Evolutionary conservation across 2,113 vertebrate species (phyloP).

Genomic region (Prietella phreatophila): DNA sequence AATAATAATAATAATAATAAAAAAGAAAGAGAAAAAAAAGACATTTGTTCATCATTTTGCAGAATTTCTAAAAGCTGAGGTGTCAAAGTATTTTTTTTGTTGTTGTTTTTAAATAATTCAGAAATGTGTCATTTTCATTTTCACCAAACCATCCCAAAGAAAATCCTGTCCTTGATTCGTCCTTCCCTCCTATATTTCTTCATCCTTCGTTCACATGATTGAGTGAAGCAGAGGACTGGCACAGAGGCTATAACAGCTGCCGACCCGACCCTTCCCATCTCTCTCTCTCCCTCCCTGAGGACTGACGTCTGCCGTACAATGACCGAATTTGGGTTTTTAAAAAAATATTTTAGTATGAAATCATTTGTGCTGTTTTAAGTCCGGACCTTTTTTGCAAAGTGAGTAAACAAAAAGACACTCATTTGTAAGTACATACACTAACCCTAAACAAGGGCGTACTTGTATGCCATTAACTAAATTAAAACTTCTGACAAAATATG

Average conservation of each 20-base stretch:
- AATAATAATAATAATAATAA: too few relatives aligned
- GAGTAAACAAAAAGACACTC: neutral
- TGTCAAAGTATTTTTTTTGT: neutral
- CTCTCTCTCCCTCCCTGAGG: neutral
- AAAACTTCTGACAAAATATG: neutral
- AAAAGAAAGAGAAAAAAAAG: too few relatives aligned
- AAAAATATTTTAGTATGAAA: neutral
- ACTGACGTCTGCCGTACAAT: neutral
- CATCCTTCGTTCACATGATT: constrained; percentile 13
- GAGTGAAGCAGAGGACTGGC: constrained; percentile 24
- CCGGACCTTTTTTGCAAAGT: neutral
- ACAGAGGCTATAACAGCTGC: constrained; percentile 17
- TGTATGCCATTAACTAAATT: neutral
- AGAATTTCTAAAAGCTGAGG: neutral
- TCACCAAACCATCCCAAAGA: neutral
- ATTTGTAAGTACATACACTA: neutral
- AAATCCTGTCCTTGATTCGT: neutral
- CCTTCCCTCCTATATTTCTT: neutral
- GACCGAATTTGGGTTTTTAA: neutral
- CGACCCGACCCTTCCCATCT: constrained; percentile 6
- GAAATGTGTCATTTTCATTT: neutral
- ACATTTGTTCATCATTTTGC: neutral
- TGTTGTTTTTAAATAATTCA: too few relatives aligned
- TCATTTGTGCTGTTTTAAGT: neutral
- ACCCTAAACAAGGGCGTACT: neutral